These are phyloP conservation scores for Helarctos malayanus DNA, from an alignment of 2,797 vertebrate genomes.

Conservation along the genomic window DNA sequence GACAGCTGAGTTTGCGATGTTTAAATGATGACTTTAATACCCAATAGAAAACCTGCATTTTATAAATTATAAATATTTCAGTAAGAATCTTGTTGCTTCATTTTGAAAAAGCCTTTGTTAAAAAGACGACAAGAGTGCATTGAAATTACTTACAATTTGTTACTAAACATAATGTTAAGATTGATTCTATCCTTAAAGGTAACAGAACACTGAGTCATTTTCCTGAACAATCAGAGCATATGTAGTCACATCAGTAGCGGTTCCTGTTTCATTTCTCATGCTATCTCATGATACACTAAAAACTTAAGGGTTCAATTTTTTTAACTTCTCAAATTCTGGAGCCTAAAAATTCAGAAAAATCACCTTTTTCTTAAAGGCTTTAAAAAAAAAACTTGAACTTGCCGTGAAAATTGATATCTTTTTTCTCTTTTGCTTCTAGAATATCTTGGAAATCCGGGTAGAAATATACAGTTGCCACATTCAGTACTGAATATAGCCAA, in stretches of 20 bases:
- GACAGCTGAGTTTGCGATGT: neutral
- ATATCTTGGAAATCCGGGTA: constrained; percentile 87
- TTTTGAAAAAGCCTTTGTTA: constrained; percentile 59
- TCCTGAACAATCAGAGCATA: neutral
- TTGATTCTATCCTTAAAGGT: neutral
- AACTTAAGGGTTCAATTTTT: constrained; percentile 33
- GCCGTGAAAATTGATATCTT: neutral
- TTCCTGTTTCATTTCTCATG: constrained; percentile 38
- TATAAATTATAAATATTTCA: constrained; percentile 42
- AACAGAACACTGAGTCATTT: constrained; percentile 2
- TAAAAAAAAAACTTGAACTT: neutral
- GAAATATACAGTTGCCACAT: constrained; percentile 88
- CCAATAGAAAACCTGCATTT: constrained; percentile 42
- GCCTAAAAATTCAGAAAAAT: constrained; percentile 39
- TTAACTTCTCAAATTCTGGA: constrained; percentile 47
- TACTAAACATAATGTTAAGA: constrained; percentile 55
- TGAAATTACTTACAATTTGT: constrained; percentile 50
- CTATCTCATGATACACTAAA: constrained; percentile 44
- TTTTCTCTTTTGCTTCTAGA: constrained; percentile 78
- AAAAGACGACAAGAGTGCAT: constrained; percentile 46
- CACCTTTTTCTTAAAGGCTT: neutral
- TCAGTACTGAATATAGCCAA: constrained; percentile 87
- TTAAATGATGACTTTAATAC: constrained; percentile 29
- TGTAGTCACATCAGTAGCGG: constrained; percentile 7
- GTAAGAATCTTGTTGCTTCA: constrained; percentile 28